These are phyloP conservation scores for Cephalotes varians DNA, from an alignment of 2,888 invertebrate genomes.

Conservation along the genomic window DNA sequence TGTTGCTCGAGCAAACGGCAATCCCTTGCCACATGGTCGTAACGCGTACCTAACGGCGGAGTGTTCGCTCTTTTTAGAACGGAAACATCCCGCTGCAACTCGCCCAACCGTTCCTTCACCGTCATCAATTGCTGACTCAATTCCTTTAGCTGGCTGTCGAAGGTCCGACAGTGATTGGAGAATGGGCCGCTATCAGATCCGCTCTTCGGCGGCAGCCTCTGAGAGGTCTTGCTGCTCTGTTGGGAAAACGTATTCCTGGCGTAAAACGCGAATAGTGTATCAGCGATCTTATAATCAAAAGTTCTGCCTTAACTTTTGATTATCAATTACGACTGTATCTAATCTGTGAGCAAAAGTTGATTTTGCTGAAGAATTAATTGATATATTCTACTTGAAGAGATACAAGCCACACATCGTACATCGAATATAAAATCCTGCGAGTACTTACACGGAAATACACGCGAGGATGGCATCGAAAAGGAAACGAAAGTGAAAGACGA, in stretches of 20 bases:
- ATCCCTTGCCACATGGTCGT: constrained; percentile 87
- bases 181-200: constrained; percentile 88
- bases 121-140: constrained; percentile 88
- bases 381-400: neutral
- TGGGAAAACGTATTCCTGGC: constrained; percentile 45
- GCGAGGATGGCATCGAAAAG: constrained; percentile 68
- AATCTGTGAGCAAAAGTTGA: constrained; percentile 56
- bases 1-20: constrained; percentile 88
- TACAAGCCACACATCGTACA: constrained; percentile 52
- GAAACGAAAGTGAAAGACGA: constrained; percentile 63
- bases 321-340: constrained; percentile 60
- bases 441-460: constrained; percentile 66
- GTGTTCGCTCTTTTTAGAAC: constrained; percentile 88
- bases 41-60: constrained; percentile 85
- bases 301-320: constrained; percentile 55
- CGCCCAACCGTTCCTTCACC: constrained; percentile 89
- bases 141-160: constrained; percentile 88
- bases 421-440: constrained; percentile 66
- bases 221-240: constrained; percentile 75
- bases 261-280: constrained; percentile 27
- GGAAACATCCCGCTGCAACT: constrained; percentile 90
- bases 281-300: neutral
- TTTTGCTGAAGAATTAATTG: constrained; percentile 11
- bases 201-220: constrained; percentile 79
- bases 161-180: constrained; percentile 88